Percentiles rank a stretch among this genome's conserved stretches.
These are phyloP conservation scores for Myxocyprinus asiaticus DNA, from an alignment of 2,113 vertebrate genomes.

Conservation along the genomic window DNA sequence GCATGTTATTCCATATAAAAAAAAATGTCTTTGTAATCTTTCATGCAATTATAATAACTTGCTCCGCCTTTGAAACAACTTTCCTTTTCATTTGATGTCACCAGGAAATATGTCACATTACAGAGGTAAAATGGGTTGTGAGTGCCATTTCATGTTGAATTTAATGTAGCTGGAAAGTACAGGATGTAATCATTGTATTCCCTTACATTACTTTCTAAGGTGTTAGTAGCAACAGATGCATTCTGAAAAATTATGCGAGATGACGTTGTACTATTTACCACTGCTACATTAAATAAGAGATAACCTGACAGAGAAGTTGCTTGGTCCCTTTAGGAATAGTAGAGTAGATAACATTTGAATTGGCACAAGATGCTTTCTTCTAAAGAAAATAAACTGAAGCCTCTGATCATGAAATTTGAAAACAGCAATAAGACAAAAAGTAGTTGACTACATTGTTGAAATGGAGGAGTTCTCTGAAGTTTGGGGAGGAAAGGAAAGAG, in stretches of 20 bases:
- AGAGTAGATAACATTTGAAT: conserved; percentile 23
- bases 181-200: conserved; percentile 52
- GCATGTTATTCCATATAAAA: no score
- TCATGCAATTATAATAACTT: no score
- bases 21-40: no score
- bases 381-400: not conserved
- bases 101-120: no score
- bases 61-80: no score
- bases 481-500: conserved; percentile 69
- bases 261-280: conserved; percentile 38
- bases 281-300: conserved; percentile 7
- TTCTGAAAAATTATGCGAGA: conserved; percentile 24
- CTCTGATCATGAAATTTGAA: conserved; percentile 56
- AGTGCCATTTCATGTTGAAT: conserved; percentile 62
- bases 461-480: conserved; percentile 57
- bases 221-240: conserved; percentile 57
- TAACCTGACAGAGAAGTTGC: conserved; percentile 36
- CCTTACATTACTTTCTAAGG: conserved; percentile 66
- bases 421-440: conserved; percentile 61
- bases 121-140: no score
- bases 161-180: conserved; percentile 66
- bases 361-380: conserved; percentile 5
- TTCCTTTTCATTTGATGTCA: no score
- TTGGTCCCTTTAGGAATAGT: conserved; percentile 47
- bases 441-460: not conserved